Conservation (phyloP, 2,797 vertebrate species). For the Fratercula arctica region DNA sequence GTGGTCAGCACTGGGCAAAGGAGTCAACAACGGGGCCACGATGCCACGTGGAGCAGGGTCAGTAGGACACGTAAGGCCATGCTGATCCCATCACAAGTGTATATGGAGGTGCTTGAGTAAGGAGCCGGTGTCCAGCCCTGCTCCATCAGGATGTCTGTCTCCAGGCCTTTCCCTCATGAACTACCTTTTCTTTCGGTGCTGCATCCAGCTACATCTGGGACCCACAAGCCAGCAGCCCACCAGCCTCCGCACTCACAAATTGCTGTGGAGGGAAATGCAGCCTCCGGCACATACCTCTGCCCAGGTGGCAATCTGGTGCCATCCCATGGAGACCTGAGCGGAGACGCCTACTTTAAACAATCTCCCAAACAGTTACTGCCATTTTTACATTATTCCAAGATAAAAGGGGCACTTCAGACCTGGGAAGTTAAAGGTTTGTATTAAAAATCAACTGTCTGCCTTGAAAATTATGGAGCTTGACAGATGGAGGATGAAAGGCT, state of each 20-base stretch:
- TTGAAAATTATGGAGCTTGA: constrained; percentile 71
- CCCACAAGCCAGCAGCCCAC: rapidly evolving
- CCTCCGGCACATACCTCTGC: neutral
- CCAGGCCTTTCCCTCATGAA: neutral
- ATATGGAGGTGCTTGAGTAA: rapidly evolving
- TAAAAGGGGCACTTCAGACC: neutral
- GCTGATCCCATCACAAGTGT: too few species aligned
- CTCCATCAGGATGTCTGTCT: neutral
- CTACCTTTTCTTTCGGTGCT: neutral
- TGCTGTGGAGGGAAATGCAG: neutral
- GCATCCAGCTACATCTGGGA: neutral
- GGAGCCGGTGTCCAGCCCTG: neutral
- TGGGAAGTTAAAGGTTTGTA: constrained; percentile 52
- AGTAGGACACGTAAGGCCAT: rapidly evolving
- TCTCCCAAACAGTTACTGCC: neutral
- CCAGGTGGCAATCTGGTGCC: neutral
- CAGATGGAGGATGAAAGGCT: constrained; percentile 75
- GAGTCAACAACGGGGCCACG: rapidly evolving
- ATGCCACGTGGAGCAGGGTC: neutral
- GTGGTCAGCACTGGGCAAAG: neutral
- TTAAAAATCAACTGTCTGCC: constrained; percentile 66
- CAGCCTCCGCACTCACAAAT: rapidly evolving
- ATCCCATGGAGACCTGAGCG: neutral
- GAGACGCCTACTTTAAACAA: neutral
- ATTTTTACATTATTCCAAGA: neutral